phyloP scores from a whole-genome alignment of 2,113 vertebrate species.

The Melanerpes formicivorus region DNA sequence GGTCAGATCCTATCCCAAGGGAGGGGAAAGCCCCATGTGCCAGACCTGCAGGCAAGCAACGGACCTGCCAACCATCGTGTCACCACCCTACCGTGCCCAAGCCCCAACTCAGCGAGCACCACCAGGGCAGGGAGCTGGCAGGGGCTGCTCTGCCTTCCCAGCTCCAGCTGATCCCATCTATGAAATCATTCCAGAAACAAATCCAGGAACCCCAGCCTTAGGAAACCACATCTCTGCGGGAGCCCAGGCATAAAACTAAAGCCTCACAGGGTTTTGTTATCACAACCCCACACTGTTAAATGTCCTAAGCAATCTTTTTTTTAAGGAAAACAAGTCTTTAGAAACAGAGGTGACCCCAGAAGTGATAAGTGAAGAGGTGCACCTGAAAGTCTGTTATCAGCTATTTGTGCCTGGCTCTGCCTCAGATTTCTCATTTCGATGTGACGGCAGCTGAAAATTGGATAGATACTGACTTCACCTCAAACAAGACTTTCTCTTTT shows the following conservation, averaged over 20 bases:
- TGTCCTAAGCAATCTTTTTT: conserved; percentile 73
- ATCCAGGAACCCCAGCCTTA: background rate
- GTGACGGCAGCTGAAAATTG: conserved; percentile 79
- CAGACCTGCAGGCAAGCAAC: background rate
- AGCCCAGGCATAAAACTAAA: conserved; percentile 41
- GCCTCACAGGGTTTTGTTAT: conserved; percentile 35
- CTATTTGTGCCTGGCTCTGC: conserved; percentile 71
- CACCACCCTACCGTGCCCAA: background rate
- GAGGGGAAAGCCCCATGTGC: background rate
- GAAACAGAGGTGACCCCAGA: conserved; percentile 79
- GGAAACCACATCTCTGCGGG: background rate
- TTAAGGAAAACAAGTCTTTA: conserved; percentile 78
- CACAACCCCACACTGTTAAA: conserved; percentile 53
- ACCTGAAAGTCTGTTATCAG: conserved; percentile 80
- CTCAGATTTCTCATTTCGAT: conserved; percentile 85
- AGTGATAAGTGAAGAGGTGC: conserved; percentile 77
- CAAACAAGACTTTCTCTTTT: conserved; percentile 72
- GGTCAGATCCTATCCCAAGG: background rate
- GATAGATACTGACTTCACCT: conserved; percentile 75
- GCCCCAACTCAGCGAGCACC: fast-evolving
- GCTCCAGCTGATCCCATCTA: background rate
- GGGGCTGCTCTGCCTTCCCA: background rate
- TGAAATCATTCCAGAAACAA: background rate
- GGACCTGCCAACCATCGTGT: fast-evolving
- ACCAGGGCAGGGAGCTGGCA: fast-evolving